phyloP scores from a whole-genome alignment of 2,113 vertebrate species.

The Hylia prasina region DNA sequence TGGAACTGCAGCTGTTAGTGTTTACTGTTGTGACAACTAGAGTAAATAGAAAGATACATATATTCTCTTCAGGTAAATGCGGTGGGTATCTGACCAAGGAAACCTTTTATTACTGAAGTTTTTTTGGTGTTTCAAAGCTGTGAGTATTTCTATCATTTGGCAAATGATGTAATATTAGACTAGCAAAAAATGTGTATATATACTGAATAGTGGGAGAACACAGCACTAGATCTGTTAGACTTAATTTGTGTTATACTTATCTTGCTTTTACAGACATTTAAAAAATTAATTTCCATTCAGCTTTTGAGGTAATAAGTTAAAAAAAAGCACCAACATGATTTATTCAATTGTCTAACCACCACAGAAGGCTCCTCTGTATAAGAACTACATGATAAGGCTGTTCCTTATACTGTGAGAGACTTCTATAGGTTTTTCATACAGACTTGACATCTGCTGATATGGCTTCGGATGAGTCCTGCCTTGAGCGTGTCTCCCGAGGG shows the following conservation, averaged over 20 bases:
- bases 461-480: constrained; percentile 89
- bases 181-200: neutral
- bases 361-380: neutral
- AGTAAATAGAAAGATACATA: neutral
- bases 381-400: neutral
- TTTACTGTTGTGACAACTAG: neutral
- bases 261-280: neutral
- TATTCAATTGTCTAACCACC: neutral
- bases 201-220: neutral
- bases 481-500: constrained; percentile 87
- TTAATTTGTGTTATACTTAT: neutral
- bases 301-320: constrained; percentile 93
- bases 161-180: neutral
- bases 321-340: constrained; percentile 82
- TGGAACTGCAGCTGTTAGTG: neutral
- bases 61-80: neutral
- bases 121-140: constrained; percentile 3
- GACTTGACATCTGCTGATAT: constrained; percentile 97
- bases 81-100: neutral
- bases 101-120: neutral
- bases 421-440: constrained; percentile 98
- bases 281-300: constrained; percentile 6
- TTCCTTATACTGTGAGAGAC: neutral
- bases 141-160: neutral
- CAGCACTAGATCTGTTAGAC: neutral